Evolutionary conservation across 1,140 invertebrate genomes (phyloP).

Genomic region (Galendromus occidentalis): DNA sequence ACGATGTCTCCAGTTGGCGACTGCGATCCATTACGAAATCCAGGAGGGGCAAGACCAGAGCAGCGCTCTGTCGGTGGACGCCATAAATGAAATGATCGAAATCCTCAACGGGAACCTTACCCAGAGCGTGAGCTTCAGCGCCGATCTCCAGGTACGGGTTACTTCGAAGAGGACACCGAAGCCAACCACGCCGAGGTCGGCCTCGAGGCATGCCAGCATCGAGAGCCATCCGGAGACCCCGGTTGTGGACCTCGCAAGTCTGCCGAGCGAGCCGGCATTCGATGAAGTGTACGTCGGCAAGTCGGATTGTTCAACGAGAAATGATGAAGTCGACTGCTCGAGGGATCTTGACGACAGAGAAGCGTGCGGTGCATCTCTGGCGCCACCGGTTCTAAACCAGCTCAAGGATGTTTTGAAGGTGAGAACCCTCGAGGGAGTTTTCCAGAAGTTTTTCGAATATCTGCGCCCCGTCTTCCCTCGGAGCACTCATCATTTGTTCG

Average conservation of each 20-base stretch:
- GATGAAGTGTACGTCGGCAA: not conserved
- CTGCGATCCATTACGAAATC: conserved; percentile 5
- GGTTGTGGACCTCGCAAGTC: not conserved
- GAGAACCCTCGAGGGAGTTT: too few relatives aligned
- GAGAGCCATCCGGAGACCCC: not conserved
- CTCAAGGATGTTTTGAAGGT: conserved; percentile 9
- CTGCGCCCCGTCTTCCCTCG: too few relatives aligned
- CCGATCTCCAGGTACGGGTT: conserved; percentile 5
- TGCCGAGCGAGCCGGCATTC: not conserved
- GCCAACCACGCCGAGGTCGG: not conserved
- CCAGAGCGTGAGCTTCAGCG: conserved; percentile 2
- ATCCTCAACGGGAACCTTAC: conserved; percentile 9
- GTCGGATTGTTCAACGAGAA: not conserved
- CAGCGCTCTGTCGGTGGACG: not conserved
- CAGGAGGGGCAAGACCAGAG: not conserved
- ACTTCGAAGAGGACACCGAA: not conserved
- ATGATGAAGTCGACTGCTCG: not conserved
- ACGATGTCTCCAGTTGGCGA: conserved; percentile 1
- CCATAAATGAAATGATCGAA: conserved; percentile 1
- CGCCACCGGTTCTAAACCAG: not conserved
- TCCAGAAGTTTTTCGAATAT: too few relatives aligned
- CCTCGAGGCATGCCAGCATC: not conserved
- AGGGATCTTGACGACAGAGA: not conserved
- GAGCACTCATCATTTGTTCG: too few relatives aligned
- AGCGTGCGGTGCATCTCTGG: not conserved